Conservation (phyloP, 1,140 invertebrate genomes). For the Achroia grisella region DNA sequence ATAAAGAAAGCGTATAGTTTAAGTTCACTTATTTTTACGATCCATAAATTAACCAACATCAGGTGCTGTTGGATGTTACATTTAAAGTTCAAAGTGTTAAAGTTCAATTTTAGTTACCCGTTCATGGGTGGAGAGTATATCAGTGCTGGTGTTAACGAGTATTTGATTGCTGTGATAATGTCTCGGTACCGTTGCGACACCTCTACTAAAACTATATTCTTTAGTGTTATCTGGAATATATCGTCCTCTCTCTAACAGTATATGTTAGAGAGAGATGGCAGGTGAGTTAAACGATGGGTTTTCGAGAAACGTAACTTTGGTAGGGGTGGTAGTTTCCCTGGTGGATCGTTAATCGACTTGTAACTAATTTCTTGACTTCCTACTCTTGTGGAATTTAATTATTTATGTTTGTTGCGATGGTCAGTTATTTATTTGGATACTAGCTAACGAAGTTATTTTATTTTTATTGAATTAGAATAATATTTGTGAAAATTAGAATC, state of each 20-base stretch:
- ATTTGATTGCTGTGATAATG: conserved; percentile 14
- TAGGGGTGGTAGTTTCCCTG: not conserved
- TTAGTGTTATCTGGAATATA: not conserved
- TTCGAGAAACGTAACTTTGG: not conserved
- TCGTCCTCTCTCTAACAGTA: no score
- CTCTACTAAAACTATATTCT: conserved; percentile 7
- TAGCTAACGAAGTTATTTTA: no score
- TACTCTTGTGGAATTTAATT: not conserved
- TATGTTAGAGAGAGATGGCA: not conserved
- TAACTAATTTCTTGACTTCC: not conserved
- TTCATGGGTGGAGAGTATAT: not conserved
- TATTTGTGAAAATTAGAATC: no score
- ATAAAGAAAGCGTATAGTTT: conserved; percentile 1
- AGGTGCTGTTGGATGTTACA: not conserved
- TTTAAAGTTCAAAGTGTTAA: not conserved
- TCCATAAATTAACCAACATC: conserved; percentile 1
- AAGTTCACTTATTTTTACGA: conserved; percentile 1
- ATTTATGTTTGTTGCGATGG: not conserved
- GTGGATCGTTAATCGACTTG: conserved; percentile 1
- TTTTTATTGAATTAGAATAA: no score
- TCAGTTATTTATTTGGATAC: no score
- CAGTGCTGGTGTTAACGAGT: conserved; percentile 10
- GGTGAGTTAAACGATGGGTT: not conserved
- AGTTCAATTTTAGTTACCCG: not conserved
- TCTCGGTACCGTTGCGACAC: conserved; percentile 5